Conservation (phyloP, 2,113 vertebrate species). For the Lophochroa leadbeateri region DNA sequence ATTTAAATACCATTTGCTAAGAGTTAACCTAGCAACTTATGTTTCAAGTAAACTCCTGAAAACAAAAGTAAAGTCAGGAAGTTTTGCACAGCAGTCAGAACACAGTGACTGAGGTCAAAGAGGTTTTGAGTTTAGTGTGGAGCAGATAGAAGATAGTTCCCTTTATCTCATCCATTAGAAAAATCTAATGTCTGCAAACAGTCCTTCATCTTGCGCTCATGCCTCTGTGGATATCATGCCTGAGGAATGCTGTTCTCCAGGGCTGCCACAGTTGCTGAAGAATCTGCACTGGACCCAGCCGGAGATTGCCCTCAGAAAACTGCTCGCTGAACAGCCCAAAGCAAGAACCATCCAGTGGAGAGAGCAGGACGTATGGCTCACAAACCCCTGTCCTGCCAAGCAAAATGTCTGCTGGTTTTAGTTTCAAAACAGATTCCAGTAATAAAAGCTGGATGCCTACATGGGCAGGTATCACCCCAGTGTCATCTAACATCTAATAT, state of each 20-base stretch:
- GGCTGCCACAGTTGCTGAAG: neutral
- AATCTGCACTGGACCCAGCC: neutral
- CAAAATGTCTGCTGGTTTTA: neutral
- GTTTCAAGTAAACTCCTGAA: neutral
- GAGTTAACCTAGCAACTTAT: neutral
- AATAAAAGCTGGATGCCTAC: neutral
- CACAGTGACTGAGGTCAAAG: neutral
- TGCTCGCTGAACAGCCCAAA: neutral
- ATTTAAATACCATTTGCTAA: neutral
- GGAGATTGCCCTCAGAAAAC: neutral
- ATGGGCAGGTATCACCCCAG: neutral
- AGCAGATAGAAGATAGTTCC: neutral
- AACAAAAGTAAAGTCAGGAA: neutral
- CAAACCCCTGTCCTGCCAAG: neutral
- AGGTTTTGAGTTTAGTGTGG: neutral
- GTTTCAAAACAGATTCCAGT: neutral
- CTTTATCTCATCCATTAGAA: neutral
- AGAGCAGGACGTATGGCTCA: neutral
- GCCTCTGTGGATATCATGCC: neutral
- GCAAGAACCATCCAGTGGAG: neutral
- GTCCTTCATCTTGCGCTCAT: neutral
- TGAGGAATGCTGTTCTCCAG: neutral
- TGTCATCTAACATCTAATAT: neutral
- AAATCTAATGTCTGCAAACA: accelerated
- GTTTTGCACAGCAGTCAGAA: neutral